phyloP scores from a whole-genome alignment of 2,113 vertebrate species.

The Chaetura pelagica region DNA sequence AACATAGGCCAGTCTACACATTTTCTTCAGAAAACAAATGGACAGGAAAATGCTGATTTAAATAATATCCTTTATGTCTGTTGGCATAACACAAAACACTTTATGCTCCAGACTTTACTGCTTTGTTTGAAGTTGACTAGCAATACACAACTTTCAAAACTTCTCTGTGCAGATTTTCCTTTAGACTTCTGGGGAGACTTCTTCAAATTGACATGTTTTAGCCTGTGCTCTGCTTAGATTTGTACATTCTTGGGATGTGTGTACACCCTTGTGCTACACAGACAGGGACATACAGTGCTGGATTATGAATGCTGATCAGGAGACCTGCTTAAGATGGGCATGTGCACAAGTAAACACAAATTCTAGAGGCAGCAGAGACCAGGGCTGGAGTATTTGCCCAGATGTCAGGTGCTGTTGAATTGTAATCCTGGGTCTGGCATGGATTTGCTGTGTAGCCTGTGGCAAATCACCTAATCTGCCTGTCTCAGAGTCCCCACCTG shows the following conservation, averaged over 20 bases:
- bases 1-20: slow-evolving; percentile 42
- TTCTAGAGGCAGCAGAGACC: slow-evolving; percentile 45
- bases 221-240: slow-evolving; percentile 9
- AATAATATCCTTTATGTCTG: slow-evolving; percentile 37
- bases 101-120: slow-evolving; percentile 9
- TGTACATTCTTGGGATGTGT: neutral
- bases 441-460: slow-evolving; percentile 52
- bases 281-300: neutral
- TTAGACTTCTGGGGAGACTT: slow-evolving; percentile 21
- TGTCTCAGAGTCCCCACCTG: slow-evolving; percentile 53
- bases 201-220: slow-evolving; percentile 45
- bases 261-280: neutral
- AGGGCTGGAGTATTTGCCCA: slow-evolving; percentile 39
- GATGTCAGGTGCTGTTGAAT: slow-evolving; percentile 63
- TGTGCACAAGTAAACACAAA: neutral
- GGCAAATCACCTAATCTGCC: slow-evolving; percentile 66
- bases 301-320: neutral
- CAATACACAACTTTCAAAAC: neutral
- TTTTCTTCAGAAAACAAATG: slow-evolving; percentile 65
- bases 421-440: slow-evolving; percentile 60
- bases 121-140: slow-evolving; percentile 34
- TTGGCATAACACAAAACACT: slow-evolving; percentile 23
- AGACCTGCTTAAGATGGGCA: neutral
- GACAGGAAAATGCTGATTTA: slow-evolving; percentile 31
- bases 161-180: neutral